Evolutionary conservation across 2,888 invertebrate genomes (phyloP), one percentile per base, ranked within the genome.

Genomic region (Osmoderma eremita): DNA sequence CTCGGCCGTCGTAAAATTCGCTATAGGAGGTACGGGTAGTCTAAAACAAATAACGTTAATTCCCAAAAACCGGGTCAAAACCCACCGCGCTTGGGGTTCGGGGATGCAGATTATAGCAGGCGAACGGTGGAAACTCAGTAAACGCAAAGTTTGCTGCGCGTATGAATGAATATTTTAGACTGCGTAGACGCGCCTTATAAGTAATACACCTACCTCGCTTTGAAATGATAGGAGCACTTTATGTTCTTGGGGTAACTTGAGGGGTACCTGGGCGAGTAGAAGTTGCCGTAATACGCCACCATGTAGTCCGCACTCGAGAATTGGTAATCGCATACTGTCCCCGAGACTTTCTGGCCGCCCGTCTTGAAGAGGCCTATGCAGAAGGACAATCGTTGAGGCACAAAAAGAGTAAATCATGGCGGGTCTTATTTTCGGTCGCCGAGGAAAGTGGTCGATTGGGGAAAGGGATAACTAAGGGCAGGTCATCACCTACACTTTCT

Each of bases 261-360:
- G 71, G 98, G 98, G 86, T 97, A 98, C 67, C 93, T 90, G 0
- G 97, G 97, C 63, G 97, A 97, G 83, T 93, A 94, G 78, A 95
- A 90, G 67, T 90, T 88, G 65, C 94, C 93, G 80, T 91, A 89
- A 15, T 87, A 85, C 68, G 88, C 88, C 68, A 88, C 88, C 69
- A 88, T 86, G 76, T 86, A 87, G 75, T 90, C 88, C 42, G 88
- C 88, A 78, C 92, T 91, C 79, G 90, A 87, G 83, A 94, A 94
- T 83, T 92, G 91, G 83, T 90, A 92, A 83, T 95, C 94, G 81
- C 95, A 95, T 84, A 89, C 91, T 63, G 92, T 92, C 45, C 91
- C 91, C 20, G 88, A 85, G 75, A 94, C 84, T 75, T 89, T 86
- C 75, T 91, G 88, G 15, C 94, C 94, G 78, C 92, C 91, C 20